Base-by-base conservation (phyloP, 2,113 vertebrate genomes). In the Lynx canadensis region DNA sequence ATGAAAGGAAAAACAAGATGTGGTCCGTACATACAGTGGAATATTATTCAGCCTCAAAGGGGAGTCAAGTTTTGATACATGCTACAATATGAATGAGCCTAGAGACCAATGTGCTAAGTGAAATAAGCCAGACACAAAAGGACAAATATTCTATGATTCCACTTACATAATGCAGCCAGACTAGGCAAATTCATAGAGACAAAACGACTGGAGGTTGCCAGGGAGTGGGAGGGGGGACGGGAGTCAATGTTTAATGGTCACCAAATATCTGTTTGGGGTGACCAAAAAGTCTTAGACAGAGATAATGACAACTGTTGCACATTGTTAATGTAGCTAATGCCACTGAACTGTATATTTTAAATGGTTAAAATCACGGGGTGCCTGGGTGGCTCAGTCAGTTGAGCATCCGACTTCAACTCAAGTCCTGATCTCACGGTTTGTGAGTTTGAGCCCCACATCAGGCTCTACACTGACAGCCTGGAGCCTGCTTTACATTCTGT, bases 51-150 rank as follows among this genome's bases (percentile, higher is more conserved):
- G 38, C 48, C 65, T 94, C 74, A 55, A 94, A 93, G 79, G 63
- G 66, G 38, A 96, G 79, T 45, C 65, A 45, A 83, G 14, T 94
- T 89, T 65, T 82, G 21, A 89, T 50, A 73, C 31, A 78, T 60
- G 41, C 25, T 69, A 66, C 29, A 74, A 80, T 38, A 74, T 45
- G 65, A 71, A 66, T n/a, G 31, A 88, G 29, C 52, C n/a, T 48
- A 74, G 71, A 96, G 94, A 97, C 57, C 41, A 97, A n/a, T 73
- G 63, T 52, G 33, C 16, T 80, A 94, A 68, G 45, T 78, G 18
- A 95, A 95, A 85, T 86, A 95, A 76, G 41, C 13, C 57, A 81
- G 21, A 83, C 50, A 86, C 65, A 92, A 94, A 97, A 65, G 36
- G 60, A 79, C 41, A 89, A 89, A 90, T 52, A 73, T 2, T n/a